Evolutionary conservation across 2,888 invertebrate genomes (phyloP).

Genomic region (Apotomis capreana): DNA sequence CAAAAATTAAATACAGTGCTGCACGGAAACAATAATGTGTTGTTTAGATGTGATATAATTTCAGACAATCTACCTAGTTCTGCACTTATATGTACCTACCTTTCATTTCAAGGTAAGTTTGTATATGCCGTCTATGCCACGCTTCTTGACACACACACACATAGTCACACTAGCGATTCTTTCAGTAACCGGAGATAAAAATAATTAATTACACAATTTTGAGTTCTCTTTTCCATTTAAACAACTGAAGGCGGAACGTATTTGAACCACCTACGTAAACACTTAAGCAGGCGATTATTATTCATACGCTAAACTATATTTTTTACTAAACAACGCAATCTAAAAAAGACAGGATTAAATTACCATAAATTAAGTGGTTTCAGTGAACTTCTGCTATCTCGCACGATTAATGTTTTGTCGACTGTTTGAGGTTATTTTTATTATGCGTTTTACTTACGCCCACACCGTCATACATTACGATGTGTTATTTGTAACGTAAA

Average conservation of each 20-base stretch:
- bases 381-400: slow-evolving; percentile 34
- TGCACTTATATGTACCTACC: too few species aligned
- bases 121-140: too few species aligned
- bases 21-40: not conserved
- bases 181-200: too few species aligned
- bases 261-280: slow-evolving; percentile 1
- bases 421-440: slow-evolving; percentile 30
- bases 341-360: slow-evolving; percentile 24
- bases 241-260: not conserved
- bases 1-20: slow-evolving; percentile 1
- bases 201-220: not conserved
- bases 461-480: slow-evolving; percentile 32
- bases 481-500: slow-evolving; percentile 26
- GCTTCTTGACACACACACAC: too few species aligned
- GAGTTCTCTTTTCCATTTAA: not conserved
- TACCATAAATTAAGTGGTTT: slow-evolving; percentile 28
- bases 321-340: not conserved
- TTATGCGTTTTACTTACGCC: slow-evolving; percentile 27
- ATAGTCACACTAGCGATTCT: too few species aligned
- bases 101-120: too few species aligned
- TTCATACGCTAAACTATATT: not conserved
- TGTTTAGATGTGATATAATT: not conserved
- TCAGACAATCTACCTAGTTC: too few species aligned
- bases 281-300: slow-evolving; percentile 16
- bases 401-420: slow-evolving; percentile 29